Evolutionary conservation across 1,140 invertebrate species (phyloP), one percentile per base, ranked within the genome.

Genomic region (Ips nitidus): DNA sequence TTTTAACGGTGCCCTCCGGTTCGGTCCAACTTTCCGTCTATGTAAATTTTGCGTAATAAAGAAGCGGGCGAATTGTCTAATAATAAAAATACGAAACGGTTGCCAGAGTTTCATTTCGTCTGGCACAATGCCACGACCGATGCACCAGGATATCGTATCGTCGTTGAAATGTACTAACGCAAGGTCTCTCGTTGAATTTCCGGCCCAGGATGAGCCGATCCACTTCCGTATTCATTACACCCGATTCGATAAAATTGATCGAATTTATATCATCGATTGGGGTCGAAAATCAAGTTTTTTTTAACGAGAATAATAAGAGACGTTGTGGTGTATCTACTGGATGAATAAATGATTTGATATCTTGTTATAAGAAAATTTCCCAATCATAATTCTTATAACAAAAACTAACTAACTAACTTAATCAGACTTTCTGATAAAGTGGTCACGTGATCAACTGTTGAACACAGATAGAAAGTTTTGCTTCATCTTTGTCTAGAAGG

Each of bases 1-100:
- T 65, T 65, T 65, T 65, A 65, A 65, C 63, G 52, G 63, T 65
- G 63, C 63, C 63, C 63, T 57, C 41, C 52, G 63, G 53, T 43
- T 65, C 63, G 63, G 63, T 65, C 65, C 42, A 67, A 67, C 65
- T 69, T 69, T 69, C 59, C 66, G 66, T 69, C 66, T 62, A 69
- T 69, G 66, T 62, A 71, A 71, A 67, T 71, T 71, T 71, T 55
- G 58, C 65, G 66, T 64, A 71, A 71, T 71, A 71, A 71, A 71
- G 70, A 71, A 71, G 70, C 70, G 70, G 70, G 60, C 47, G 57
- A 69, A 71, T 71, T 71, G 66, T 71, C 65, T 71, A 71, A 71
- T 71, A 71, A 71, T 71, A 71, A 71, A 71, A 71, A 71, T 71
- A 69, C 70, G 65, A 55, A 65, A 65, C 63, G 63, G 52, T 65